Evolutionary conservation across 2,888 invertebrate species (phyloP), one percentile per base, ranked within the genome.

Genomic region (Altica lythri): DNA sequence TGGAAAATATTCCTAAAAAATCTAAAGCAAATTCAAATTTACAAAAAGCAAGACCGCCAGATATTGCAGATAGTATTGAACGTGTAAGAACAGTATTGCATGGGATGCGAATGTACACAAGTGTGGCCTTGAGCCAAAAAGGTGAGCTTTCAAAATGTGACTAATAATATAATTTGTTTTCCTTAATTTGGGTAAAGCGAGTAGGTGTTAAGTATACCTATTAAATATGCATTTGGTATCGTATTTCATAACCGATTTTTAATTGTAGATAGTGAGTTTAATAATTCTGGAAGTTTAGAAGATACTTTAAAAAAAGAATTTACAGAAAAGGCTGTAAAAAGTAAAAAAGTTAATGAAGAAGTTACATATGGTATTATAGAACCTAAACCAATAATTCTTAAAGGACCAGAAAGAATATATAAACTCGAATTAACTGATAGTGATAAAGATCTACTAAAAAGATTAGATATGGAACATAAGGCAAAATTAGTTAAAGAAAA

Each of bases 71-170:
- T 66, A 75, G 80, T 2, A 65, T 82, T 2, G 86, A 88, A 65
- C 80, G 89, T 64, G 79, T 86, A 3, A 78, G 81, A 62, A 86
- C 89, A 37, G 87, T 92, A 13, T 80, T 83, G 32, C 83, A 85
- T 65, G 91, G 92, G 18, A 72, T 92, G 35, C 80, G 79, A 60
- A 82, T 86, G 60, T 87, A 86, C 64, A 67, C 81, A 13, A 54
- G 61, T 34, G 52, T 61, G 46, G 40, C 59, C 46, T 52, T 61
- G 38, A 42, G 55, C 35, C 50, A 61, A 25, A 57, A 55, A 45
- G 35, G 9, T 8, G 35, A 10, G 35, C 8, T 35, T 35, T 3
- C 18, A 19, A 22, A 14, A 35, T 16, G 45, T 60, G 62, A 62
- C 60, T 62, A 56, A 62, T 53, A 30, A 13, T 30, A 43, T 43